Percentiles rank a stretch among this genome's conserved stretches.
Evolutionary conservation across 2,888 invertebrate species (phyloP).

Genomic region (Endotricha flammealis): DNA sequence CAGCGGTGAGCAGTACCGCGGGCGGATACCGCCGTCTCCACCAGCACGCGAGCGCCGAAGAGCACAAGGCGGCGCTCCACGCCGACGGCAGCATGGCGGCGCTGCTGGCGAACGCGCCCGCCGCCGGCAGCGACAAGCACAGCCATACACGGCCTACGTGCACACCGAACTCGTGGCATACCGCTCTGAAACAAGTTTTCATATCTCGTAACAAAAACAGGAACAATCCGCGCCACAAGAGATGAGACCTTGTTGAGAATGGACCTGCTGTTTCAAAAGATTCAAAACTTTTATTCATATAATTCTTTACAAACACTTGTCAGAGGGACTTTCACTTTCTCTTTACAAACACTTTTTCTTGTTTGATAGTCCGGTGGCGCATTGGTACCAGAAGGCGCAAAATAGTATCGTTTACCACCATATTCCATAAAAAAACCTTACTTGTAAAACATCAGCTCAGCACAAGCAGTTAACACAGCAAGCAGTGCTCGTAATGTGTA

Average conservation of each 20-base stretch:
- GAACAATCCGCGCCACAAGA: too few species aligned
- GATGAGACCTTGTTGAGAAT: too few species aligned
- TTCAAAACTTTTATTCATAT: too few species aligned
- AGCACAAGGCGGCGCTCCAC: slow-evolving; percentile 3
- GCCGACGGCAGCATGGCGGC: slow-evolving; percentile 93
- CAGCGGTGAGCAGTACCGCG: slow-evolving; percentile 90
- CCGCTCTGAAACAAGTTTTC: slow-evolving; percentile 86
- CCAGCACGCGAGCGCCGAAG: slow-evolving; percentile 89
- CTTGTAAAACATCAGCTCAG: slow-evolving; percentile 97
- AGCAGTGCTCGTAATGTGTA: slow-evolving; percentile 91
- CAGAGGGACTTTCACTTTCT: too few species aligned
- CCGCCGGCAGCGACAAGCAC: slow-evolving; percentile 87
- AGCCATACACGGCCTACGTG: slow-evolving; percentile 92
- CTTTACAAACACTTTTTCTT: too few species aligned
- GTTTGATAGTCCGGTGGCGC: too few species aligned
- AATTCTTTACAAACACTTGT: too few species aligned
- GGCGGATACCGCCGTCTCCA: slow-evolving; percentile 87
- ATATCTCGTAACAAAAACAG: too few species aligned
- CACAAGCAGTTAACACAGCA: slow-evolving; percentile 87
- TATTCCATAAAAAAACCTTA: slow-evolving; percentile 75
- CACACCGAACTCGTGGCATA: slow-evolving; percentile 93
- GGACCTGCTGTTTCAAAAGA: too few species aligned
- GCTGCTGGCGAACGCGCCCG: slow-evolving; percentile 93
- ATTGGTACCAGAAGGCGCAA: not conserved
- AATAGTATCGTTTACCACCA: too few species aligned